Evolutionary conservation across 37 sponge, comb jelly and placozoan genomes (phyloP).

Genomic region (Diacarnus erythraeanus): DNA sequence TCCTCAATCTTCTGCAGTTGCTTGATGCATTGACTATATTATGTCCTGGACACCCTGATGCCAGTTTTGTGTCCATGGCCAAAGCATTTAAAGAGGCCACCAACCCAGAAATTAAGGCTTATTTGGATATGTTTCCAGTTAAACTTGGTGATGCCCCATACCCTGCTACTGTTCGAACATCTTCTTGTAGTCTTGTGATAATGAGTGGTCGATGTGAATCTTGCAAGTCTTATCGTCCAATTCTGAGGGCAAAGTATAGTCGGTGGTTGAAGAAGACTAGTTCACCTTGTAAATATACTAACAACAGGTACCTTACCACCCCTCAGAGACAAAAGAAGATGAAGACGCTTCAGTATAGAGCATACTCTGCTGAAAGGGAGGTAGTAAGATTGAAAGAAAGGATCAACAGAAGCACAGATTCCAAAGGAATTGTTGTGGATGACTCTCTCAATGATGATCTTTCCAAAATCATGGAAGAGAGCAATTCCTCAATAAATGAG

Average conservation of each 20-base stretch:
- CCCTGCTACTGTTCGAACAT: conserved; percentile 13
- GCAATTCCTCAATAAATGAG: background rate
- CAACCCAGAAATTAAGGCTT: conserved; percentile 3
- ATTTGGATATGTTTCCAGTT: background rate
- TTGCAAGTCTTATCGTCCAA: conserved; percentile 9
- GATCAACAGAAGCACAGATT: background rate
- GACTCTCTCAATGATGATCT: conserved; percentile 27
- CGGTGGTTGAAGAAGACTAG: background rate
- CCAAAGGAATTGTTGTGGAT: conserved; percentile 18
- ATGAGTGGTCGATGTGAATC: conserved; percentile 1
- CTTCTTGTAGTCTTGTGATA: conserved; percentile 3
- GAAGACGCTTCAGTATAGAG: background rate
- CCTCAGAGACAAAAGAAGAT: conserved; percentile 24
- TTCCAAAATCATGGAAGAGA: conserved; percentile 10
- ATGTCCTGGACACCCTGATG: conserved; percentile 42
- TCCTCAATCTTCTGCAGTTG: background rate
- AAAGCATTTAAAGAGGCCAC: conserved; percentile 16
- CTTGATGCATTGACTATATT: background rate
- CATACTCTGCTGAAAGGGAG: conserved; percentile 7
- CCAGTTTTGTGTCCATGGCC: conserved; percentile 12
- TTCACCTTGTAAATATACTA: background rate
- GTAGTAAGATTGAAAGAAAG: background rate
- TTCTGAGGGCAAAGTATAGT: conserved; percentile 21
- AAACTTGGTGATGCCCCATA: background rate
- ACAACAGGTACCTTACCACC: conserved; percentile 17